These are phyloP conservation scores for Buteo buteo DNA, from an alignment of 2,113 vertebrate genomes.

Conservation along the genomic window DNA sequence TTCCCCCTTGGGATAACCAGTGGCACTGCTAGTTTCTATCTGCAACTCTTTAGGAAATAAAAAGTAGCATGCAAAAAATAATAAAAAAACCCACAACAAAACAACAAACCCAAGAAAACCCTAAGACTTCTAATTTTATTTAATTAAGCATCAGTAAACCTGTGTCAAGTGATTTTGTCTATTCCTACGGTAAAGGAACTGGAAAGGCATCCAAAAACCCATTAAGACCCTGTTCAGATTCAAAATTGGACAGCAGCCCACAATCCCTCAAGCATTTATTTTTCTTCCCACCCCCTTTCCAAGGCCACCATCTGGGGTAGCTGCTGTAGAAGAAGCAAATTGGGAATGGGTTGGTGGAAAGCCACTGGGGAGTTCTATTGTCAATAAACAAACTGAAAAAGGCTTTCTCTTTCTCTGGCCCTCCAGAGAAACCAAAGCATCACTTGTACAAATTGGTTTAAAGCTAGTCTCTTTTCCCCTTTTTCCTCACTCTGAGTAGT, in stretches of 20 bases:
- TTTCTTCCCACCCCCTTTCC: neutral
- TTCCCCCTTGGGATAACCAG: neutral
- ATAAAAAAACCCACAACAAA: neutral
- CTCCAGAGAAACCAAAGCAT: neutral
- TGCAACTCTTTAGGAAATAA: neutral
- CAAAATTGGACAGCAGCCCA: neutral
- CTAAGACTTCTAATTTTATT: neutral
- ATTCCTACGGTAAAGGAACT: neutral
- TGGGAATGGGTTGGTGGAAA: neutral
- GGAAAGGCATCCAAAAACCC: neutral
- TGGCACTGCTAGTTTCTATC: neutral
- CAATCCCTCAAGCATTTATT: neutral
- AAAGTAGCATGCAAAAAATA: neutral
- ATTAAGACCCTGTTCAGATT: neutral
- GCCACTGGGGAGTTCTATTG: neutral
- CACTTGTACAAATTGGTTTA: neutral
- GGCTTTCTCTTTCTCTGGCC: fast-evolving
- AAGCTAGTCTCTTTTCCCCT: neutral
- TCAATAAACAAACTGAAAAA: neutral
- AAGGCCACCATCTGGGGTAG: neutral
- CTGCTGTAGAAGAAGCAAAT: neutral
- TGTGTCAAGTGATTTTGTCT: neutral
- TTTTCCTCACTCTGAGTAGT: neutral
- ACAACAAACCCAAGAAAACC: neutral
- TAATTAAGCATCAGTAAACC: neutral